These are phyloP conservation scores for Hyposoter didymator DNA, from an alignment of 2,888 invertebrate genomes.

Conservation along the genomic window DNA sequence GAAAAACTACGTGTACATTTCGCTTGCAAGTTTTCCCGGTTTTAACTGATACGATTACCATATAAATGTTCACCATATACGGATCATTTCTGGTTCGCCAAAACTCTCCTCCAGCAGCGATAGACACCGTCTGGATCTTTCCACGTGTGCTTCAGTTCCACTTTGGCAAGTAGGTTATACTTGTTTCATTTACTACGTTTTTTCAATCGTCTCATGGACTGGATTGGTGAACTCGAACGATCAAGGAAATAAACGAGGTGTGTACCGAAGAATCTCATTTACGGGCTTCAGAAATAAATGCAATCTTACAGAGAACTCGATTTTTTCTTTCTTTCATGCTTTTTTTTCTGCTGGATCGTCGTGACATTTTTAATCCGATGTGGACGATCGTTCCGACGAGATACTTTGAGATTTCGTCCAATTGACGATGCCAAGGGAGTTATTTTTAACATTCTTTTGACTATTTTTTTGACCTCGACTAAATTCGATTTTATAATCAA, in stretches of 20 bases:
- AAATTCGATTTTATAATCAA: neutral
- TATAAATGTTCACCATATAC: slow-evolving; percentile 48
- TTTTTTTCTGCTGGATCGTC: neutral
- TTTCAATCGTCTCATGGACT: slow-evolving; percentile 18
- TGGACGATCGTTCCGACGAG: neutral
- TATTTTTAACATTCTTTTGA: neutral
- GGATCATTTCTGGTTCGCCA: slow-evolving; percentile 58
- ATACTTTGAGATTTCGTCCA: neutral
- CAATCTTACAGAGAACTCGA: neutral
- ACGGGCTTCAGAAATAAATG: neutral
- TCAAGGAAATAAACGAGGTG: slow-evolving; percentile 52
- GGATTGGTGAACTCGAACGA: slow-evolving; percentile 29
- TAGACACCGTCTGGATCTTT: slow-evolving; percentile 69
- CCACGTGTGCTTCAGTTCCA: slow-evolving; percentile 25
- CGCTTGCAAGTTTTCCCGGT: slow-evolving; percentile 42
- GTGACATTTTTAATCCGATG: neutral
- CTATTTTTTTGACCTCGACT: too few species aligned
- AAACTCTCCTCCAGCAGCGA: slow-evolving; percentile 45
- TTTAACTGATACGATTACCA: slow-evolving; percentile 30
- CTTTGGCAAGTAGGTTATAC: slow-evolving; percentile 46
- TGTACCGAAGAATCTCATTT: slow-evolving; percentile 15
- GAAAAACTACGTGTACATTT: slow-evolving; percentile 26
- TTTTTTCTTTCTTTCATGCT: neutral
- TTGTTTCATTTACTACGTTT: slow-evolving; percentile 25
- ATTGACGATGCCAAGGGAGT: neutral